These are phyloP conservation scores for Limnephilus auricula DNA, from an alignment of 2,888 invertebrate genomes.

Conservation along the genomic window DNA sequence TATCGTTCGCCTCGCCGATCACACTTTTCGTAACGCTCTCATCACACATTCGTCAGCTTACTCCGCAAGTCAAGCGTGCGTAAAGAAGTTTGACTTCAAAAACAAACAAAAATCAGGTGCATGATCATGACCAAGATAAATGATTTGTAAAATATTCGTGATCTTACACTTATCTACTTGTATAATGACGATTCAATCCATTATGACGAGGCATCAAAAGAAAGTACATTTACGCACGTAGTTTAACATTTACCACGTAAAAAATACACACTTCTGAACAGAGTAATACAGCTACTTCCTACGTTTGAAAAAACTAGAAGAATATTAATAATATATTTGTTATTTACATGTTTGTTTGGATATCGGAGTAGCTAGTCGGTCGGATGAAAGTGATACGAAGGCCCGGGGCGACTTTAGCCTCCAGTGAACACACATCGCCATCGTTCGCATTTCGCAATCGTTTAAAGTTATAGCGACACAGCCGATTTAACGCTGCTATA, in stretches of 20 bases:
- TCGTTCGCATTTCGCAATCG: constrained; percentile 13
- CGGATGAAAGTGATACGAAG: constrained; percentile 13
- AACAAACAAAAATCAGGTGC: background rate
- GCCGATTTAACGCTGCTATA: background rate
- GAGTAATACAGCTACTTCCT: background rate
- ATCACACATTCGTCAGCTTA: too few relatives aligned
- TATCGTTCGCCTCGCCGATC: too few relatives aligned
- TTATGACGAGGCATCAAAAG: background rate
- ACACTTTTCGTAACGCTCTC: too few relatives aligned
- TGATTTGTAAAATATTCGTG: background rate
- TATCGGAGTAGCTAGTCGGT: background rate
- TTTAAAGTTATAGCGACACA: background rate
- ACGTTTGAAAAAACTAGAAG: background rate
- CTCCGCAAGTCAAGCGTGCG: too few relatives aligned
- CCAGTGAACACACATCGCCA: background rate
- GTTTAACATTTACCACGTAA: background rate
- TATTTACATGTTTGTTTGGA: background rate
- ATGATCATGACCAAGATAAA: background rate
- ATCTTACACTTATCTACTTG: background rate
- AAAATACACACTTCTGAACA: background rate
- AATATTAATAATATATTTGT: background rate
- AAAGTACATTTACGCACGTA: background rate
- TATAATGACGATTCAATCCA: background rate
- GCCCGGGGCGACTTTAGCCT: background rate
- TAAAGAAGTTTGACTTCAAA: too few relatives aligned